Base-by-base conservation (phyloP, 2,888 invertebrate genomes). In the Maniola hyperantus region DNA sequence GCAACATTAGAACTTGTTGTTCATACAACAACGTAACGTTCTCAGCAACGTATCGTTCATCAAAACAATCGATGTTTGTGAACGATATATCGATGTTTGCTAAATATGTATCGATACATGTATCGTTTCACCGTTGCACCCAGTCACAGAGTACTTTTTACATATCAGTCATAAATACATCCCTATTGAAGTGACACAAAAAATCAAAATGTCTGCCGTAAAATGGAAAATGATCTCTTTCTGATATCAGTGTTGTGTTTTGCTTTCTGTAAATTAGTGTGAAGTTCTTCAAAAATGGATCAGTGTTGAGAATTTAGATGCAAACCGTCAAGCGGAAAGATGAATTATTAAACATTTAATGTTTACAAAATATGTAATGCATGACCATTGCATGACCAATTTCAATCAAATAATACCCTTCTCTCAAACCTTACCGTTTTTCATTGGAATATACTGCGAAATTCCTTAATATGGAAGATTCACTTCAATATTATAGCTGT, bases 261-360 rank as follows among this genome's bases (percentile, higher is more conserved):
- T 72, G 66, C 70, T 69, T 71, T 67, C 62, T 66, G 54, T 61
- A 67, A 69, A 73, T 81, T 85, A 87, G 88, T 85, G 89, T 92
- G 92, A 92, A 92, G 92, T 92, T 92, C 88, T 85, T 87, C 87
- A 83, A 77, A 81, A 79, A 83, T 83, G 77, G 76, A 79, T 77
- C 83, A 83, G 79, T 83, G 79, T 76, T 82, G 83, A 84, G 83
- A 87, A 84, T 79, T 84, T 82, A 85, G 86, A 85, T 84, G 80
- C 85, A 77, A 83, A 83, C 83, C 76, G 76, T 81, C 72, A 83
- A 77, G 75, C 75, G 77, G 70, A 67, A 70, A 72, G 73, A 76
- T 73, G 74, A 76, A 63, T 69, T 69, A 63, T 69, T 69, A 68
- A 76, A 78, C 74, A 73, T 73, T 66, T 75, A 76, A 77, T 83